A percentile compares a stretch with the other conserved stretches of the same genome.
Conservation (phyloP, 2,113 vertebrate genomes). For the Lampris incognitus region DNA sequence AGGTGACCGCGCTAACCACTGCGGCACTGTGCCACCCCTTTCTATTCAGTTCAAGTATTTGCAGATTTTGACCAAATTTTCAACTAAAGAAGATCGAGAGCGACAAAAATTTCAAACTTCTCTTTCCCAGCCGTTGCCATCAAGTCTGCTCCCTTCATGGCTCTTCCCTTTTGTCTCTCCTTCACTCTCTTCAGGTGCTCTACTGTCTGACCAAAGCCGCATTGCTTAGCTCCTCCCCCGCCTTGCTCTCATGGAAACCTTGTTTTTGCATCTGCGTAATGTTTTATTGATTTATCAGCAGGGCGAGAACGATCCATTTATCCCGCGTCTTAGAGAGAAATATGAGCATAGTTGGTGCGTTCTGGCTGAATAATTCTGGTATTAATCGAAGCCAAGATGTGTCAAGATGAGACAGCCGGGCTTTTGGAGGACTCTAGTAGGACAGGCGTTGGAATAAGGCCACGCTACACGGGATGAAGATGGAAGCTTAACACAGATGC, state of each 20-base stretch:
- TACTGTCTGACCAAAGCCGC: not conserved
- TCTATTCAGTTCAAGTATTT: too few relatives aligned
- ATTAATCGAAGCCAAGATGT: conserved; percentile 66
- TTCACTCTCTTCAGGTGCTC: not conserved
- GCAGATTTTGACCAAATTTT: too few relatives aligned
- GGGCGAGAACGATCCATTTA: conserved; percentile 70
- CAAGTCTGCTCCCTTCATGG: conserved; percentile 1
- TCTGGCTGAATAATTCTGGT: conserved; percentile 66
- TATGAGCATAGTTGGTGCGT: conserved; percentile 66
- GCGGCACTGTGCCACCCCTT: too few relatives aligned
- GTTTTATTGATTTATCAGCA: conserved; percentile 79
- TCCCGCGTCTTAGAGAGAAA: conserved; percentile 65
- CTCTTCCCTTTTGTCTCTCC: conserved; percentile 2
- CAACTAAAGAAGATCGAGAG: not conserved
- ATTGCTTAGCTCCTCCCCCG: conserved; percentile 2
- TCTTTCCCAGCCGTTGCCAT: conserved; percentile 2
- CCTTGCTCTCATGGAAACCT: conserved; percentile 60
- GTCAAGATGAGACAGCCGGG: conserved; percentile 56
- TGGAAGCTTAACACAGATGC: too few relatives aligned
- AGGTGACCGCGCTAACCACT: too few relatives aligned
- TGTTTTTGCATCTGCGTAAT: conserved; percentile 66
- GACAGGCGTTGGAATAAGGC: conserved; percentile 35
- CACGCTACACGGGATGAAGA: not conserved
- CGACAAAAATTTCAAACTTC: conserved; percentile 2
- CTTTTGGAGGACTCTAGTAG: conserved; percentile 35